Conservation (phyloP, 2,888 invertebrate genomes). For the Coleophora deauratella region DNA sequence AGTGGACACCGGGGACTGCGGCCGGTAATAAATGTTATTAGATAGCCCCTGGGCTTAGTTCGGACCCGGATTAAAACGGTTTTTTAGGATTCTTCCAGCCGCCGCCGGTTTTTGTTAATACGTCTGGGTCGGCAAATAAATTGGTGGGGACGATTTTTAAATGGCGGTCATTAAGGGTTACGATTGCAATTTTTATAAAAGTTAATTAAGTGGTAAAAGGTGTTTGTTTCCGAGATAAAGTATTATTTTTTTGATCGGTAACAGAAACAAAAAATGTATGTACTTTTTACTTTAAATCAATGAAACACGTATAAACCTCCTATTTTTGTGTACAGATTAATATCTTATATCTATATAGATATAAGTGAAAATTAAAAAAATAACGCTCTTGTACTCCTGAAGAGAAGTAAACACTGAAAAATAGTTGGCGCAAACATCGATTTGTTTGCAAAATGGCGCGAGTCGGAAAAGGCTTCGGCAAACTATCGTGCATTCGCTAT, state of each 20-base stretch:
- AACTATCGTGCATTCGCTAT: constrained; percentile 46
- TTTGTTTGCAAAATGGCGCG: constrained; percentile 47
- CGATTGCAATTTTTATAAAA: constrained; percentile 2
- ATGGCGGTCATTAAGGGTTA: constrained; percentile 26
- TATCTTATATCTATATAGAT: no score
- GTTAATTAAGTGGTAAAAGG: constrained; percentile 5
- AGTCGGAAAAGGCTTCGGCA: constrained; percentile 61
- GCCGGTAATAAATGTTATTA: constrained; percentile 73
- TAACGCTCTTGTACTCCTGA: neutral
- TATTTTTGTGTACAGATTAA: no score
- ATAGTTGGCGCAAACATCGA: constrained; percentile 38
- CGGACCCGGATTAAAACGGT: constrained; percentile 39
- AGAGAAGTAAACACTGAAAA: constrained; percentile 12
- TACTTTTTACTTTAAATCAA: no score
- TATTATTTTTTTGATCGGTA: no score
- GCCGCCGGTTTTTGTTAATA: constrained; percentile 65
- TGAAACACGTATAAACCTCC: no score
- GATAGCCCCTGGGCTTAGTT: constrained; percentile 72
- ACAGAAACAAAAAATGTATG: no score
- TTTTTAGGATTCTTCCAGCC: constrained; percentile 54
- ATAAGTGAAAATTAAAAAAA: constrained; percentile 20
- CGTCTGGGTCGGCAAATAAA: constrained; percentile 65
- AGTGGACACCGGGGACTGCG: constrained; percentile 70
- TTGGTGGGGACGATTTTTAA: constrained; percentile 52
- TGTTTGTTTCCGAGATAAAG: neutral